Conservation (phyloP, 2,797 vertebrate genomes). For the Holocentrus rufus region DNA sequence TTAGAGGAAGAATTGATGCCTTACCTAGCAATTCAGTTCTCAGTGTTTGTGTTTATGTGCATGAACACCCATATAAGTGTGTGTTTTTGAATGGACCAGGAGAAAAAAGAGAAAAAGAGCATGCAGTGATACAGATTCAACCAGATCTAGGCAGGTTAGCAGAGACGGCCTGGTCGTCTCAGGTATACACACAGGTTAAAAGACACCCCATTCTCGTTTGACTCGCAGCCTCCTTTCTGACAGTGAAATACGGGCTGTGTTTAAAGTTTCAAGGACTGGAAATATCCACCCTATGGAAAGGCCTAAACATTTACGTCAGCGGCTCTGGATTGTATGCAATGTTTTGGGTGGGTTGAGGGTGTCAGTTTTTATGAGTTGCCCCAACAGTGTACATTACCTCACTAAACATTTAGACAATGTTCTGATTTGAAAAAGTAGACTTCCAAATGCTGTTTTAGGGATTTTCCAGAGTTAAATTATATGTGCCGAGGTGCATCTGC, state of each 20-base stretch:
- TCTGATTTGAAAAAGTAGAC: constrained; percentile 53
- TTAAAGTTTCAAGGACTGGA: constrained; percentile 77
- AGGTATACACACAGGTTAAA: constrained; percentile 67
- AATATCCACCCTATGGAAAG: constrained; percentile 68
- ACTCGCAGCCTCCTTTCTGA: constrained; percentile 56
- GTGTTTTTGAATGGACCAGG: background rate
- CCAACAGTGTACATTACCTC: constrained; percentile 58
- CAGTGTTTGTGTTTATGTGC: too few relatives aligned
- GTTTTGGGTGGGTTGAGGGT: constrained; percentile 53
- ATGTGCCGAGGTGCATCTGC: constrained; percentile 10
- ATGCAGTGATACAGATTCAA: constrained; percentile 11
- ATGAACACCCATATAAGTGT: background rate
- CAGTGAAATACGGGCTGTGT: constrained; percentile 69
- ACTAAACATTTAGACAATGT: constrained; percentile 69
- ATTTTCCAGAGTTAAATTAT: constrained; percentile 18
- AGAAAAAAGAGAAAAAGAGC: background rate
- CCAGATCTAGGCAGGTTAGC: constrained; percentile 30
- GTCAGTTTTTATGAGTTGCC: constrained; percentile 70
- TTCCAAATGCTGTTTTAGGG: constrained; percentile 37
- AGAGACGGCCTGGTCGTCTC: constrained; percentile 58
- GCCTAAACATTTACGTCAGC: constrained; percentile 70
- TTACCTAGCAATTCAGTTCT: background rate
- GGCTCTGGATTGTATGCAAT: constrained; percentile 60
- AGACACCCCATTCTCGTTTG: constrained; percentile 69
- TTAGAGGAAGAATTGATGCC: background rate